A percentile compares a stretch with the other conserved stretches of the same genome.
phyloP scores from a whole-genome alignment of 2,888 invertebrate species.

The Chymomyza caudatula region DNA sequence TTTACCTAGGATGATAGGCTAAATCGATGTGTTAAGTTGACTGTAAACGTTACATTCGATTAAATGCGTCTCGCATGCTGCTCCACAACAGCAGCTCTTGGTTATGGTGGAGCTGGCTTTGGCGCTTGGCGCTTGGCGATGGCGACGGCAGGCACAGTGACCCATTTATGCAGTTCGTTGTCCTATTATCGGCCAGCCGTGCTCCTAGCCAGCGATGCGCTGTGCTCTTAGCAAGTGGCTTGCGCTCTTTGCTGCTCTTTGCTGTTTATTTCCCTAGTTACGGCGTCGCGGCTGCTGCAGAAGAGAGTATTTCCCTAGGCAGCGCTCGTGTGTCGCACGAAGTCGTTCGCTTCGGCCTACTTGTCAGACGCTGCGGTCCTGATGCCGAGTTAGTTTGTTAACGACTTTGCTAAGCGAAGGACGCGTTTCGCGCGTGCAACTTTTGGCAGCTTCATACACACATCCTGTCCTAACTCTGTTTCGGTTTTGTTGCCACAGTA shows the following conservation, averaged over 20 bases:
- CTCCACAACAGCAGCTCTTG: conserved; percentile 28
- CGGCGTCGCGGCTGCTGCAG: conserved; percentile 6
- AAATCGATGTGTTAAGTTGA: conserved; percentile 66
- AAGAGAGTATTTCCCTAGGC: conserved; percentile 48
- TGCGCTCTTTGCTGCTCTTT: conserved; percentile 20
- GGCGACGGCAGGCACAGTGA: conserved; percentile 32
- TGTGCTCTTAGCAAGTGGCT: conserved; percentile 21
- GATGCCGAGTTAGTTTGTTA: conserved; percentile 35
- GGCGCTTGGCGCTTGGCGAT: neutral
- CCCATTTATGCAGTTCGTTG: conserved; percentile 57
- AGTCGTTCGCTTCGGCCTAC: conserved; percentile 2
- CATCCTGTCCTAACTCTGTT: neutral
- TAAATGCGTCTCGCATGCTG: conserved; percentile 50
- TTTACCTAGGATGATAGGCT: conserved; percentile 56
- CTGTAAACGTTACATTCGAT: conserved; percentile 68
- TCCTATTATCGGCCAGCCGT: conserved; percentile 5
- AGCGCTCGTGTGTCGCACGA: conserved; percentile 7
- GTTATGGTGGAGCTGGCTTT: neutral
- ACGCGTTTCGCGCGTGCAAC: conserved; percentile 34
- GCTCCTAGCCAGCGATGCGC: conserved; percentile 7
- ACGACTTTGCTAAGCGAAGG: conserved; percentile 32
- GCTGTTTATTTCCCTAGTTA: neutral
- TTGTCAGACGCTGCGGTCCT: neutral
- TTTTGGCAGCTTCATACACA: neutral
- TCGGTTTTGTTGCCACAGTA: neutral